Evolutionary conservation across 2,888 invertebrate species (phyloP), one percentile per base, ranked within the genome.

Genomic region (Scaptomyza parva): DNA sequence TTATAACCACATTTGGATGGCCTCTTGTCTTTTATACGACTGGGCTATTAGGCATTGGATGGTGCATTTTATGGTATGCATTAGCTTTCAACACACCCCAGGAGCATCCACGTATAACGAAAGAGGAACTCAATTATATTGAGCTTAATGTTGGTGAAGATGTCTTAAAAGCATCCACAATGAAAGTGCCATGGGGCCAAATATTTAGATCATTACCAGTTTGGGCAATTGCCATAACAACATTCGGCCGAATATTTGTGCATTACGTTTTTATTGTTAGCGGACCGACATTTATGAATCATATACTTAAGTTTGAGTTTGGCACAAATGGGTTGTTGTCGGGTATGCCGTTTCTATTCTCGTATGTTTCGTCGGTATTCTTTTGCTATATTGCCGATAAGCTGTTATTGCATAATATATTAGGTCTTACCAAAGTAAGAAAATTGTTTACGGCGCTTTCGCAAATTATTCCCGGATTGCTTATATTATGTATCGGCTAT

Each of bases 161-260:
- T 89, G 91, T 93, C 82, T 87, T 93, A 80, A 91, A 93, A 86
- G 70, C 87, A 1, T 68, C 86, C 5, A 90, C 90, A 5, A 89
- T 92, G 88, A 91, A 92, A 58, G 95, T 95, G 12, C 95, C 95
- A 2, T 95, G 95, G 95, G 92, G 91, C 68, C 91, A 92, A 3
- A 95, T 95, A 68, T 92, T 95, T 41, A 93, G 92, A 18, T 95
- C 95, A 0, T 89, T 93, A 89, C 94, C 95, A 0, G 94, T 94
- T 2, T 95, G 95, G 95, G 93, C 94, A 0, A 95, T 95, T 79
- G 95, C 94, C 9, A 93, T 95, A 37, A 95, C 95, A 2, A 95
- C 95, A 0, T 95, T 95, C 80, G 95, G 95, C n/a, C 92, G 95
- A 51, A 95, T 95, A 86, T 95, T 95, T 95, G 94, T 95, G 5